A percentile compares a stretch with the other conserved stretches of the same genome.
phyloP scores from a whole-genome alignment of 2,113 vertebrate species.

The Phyllostomus discolor region DNA sequence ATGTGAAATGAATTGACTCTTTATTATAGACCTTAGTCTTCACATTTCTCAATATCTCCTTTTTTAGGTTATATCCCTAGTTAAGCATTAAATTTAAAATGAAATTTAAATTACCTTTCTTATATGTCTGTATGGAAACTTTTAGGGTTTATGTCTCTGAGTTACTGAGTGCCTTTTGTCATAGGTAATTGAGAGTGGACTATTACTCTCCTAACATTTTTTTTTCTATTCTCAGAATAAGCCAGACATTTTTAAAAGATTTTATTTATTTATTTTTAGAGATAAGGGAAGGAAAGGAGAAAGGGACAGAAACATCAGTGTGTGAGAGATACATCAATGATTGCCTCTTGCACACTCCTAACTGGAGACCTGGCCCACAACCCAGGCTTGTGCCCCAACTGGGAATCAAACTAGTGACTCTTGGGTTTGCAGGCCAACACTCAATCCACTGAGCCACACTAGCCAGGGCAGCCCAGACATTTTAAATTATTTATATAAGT shows the following conservation, averaged over 20 bases:
- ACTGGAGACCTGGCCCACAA: too few species aligned
- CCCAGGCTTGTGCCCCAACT: too few species aligned
- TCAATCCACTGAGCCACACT: too few species aligned
- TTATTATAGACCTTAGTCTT: neutral
- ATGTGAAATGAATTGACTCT: neutral
- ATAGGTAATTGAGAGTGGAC: neutral
- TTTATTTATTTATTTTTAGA: too few species aligned
- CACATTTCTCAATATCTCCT: neutral
- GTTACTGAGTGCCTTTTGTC: neutral
- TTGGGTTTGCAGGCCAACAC: too few species aligned
- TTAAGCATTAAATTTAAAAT: neutral
- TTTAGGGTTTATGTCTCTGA: neutral
- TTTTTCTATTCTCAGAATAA: neutral
- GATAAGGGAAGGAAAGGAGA: too few species aligned
- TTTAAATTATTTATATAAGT: neutral
- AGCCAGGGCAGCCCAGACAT: neutral
- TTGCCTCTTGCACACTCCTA: too few species aligned
- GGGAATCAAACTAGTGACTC: too few species aligned
- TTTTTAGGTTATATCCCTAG: neutral
- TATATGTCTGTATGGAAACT: neutral
- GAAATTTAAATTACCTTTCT: slow-evolving; percentile 32
- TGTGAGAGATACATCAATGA: too few species aligned
- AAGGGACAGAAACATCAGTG: too few species aligned
- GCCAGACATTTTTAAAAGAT: neutral
- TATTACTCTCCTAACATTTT: neutral